Base-by-base conservation (phyloP, 2,113 vertebrate species). In the Paratilapia polleni region DNA sequence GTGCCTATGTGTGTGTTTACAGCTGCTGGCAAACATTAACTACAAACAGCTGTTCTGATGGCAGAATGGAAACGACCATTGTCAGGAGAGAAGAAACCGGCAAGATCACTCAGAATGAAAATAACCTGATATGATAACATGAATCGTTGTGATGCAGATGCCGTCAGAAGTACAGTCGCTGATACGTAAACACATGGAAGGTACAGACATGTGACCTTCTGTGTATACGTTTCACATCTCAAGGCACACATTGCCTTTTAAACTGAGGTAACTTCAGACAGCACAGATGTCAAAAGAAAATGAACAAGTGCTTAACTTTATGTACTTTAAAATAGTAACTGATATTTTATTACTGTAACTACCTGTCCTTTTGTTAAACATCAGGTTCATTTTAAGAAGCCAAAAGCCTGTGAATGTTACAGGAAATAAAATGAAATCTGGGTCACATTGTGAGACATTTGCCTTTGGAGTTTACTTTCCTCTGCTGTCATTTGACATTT, bases 361-460 rank as follows among this genome's bases (percentile, higher is more conserved):
- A 20, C 5, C 31, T 49, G 64, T 34, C 5, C 60, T 41, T 76
- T 28, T 77, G 47, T 74, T 74, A 28, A 80, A 90, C 41, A 8
- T 28, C 17, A 3, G 24, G 36, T 79, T 82, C 56, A 43, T 87
- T 89, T 87, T 20, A 59, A 78, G 77, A 82, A 82, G 79, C 64
- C 84, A 52, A 15, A 22, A 81, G 81, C 60, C 74, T 81, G 41
- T 87, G 82, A 80, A 83, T 52, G 56, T 84, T 64, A 74, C 79
- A 26, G 56, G 70, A 59, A 80, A 60, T 58, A 14, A 84, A 90
- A 57, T 80, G 1, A 78, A 88, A 94, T 92, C 77, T 86, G 73
- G 91, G 91, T 89, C 90, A 90, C 83, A 68, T 47, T 81, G 79
- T 47, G 88, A 88, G 83, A 85, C 86, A 74, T 90, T 88, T 86